These are phyloP conservation scores for Cromileptes altivelis DNA, from an alignment of 2,113 vertebrate species.

Conservation along the genomic window DNA sequence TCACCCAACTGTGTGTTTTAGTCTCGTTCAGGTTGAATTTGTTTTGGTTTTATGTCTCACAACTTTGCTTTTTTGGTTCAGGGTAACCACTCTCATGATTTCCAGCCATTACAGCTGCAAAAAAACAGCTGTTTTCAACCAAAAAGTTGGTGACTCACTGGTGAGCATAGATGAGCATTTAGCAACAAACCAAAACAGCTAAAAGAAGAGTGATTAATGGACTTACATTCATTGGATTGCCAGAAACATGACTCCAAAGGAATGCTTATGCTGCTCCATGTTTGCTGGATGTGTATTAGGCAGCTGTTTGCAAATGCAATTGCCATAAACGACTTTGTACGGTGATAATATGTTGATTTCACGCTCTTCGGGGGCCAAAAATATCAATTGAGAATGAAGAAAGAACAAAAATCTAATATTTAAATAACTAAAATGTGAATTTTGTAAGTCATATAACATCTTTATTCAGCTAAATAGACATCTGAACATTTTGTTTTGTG, in stretches of 20 bases:
- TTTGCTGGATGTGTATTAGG: conserved; percentile 1
- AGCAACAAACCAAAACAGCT: neutral
- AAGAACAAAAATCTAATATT: neutral
- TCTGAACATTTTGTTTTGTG: neutral
- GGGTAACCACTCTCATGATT: neutral
- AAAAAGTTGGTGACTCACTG: neutral
- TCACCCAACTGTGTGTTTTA: neutral
- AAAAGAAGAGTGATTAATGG: neutral
- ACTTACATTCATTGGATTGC: neutral
- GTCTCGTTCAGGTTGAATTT: neutral
- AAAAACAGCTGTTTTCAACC: neutral
- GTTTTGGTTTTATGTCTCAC: neutral
- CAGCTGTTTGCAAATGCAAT: neutral
- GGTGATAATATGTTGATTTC: neutral
- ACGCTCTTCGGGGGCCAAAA: too few relatives aligned
- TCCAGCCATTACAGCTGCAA: neutral
- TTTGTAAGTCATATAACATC: too few relatives aligned
- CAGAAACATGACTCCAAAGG: conserved; percentile 4
- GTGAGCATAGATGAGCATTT: neutral
- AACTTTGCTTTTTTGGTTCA: neutral
- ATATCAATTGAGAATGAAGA: neutral
- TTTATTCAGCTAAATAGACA: too few relatives aligned
- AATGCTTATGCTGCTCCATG: conserved; percentile 7
- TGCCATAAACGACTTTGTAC: neutral
- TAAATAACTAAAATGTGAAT: neutral